Evolutionary conservation across 2,888 invertebrate genomes (phyloP).

Genomic region (Melipona bicolor): DNA sequence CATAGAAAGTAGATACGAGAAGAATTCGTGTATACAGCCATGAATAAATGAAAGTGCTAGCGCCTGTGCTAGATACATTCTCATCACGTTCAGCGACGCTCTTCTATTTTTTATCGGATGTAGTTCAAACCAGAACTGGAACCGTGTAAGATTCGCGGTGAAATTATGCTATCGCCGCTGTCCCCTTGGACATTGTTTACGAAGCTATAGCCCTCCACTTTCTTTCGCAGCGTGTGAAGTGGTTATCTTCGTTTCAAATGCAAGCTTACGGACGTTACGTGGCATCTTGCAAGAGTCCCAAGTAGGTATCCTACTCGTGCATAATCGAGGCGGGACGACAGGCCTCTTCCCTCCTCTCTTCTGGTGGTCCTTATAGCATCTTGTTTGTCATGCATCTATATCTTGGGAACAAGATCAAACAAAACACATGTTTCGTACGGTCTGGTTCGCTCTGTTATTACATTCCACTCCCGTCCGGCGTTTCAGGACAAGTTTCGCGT

Average conservation of each 20-base stretch:
- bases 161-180: too few relatives aligned
- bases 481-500: not conserved
- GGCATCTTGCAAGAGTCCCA: not conserved
- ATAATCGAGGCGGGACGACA: not conserved
- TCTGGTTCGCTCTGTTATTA: not conserved
- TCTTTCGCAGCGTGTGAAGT: not conserved
- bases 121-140: not conserved
- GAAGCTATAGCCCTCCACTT: not conserved
- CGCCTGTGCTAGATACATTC: not conserved
- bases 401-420: not conserved
- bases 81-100: too few relatives aligned
- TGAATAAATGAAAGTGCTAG: not conserved
- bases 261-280: not conserved
- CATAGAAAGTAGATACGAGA: not conserved
- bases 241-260: not conserved
- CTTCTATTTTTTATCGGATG: not conserved
- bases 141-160: too few relatives aligned
- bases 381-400: not conserved
- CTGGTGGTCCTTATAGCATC: not conserved
- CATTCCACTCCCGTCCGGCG: too few relatives aligned
- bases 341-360: too few relatives aligned
- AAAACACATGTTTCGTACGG: not conserved
- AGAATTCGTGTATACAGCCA: not conserved
- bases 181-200: not conserved
- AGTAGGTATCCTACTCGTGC: not conserved